Conservation (phyloP, 2,797 vertebrate species). For the Emys orbicularis region DNA sequence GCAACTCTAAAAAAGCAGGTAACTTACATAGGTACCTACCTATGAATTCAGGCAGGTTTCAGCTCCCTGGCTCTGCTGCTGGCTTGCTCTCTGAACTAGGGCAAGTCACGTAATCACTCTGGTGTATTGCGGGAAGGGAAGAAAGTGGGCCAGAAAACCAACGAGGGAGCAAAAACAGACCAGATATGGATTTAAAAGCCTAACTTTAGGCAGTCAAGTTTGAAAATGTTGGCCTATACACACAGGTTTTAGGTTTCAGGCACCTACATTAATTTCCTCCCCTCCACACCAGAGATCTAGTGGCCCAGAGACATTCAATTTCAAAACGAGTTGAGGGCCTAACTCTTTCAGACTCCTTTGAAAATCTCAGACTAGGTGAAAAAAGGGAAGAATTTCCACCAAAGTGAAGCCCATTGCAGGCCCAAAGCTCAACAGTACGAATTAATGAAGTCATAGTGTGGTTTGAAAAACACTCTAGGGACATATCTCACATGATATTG, state of each 20-base stretch:
- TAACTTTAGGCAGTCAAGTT: neutral
- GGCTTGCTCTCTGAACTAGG: neutral
- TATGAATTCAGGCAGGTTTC: neutral
- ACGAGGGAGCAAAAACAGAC: neutral
- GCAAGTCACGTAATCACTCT: neutral
- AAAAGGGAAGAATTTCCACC: neutral
- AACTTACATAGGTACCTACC: neutral
- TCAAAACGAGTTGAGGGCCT: neutral
- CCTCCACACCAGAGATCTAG: neutral
- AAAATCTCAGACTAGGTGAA: neutral
- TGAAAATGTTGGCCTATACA: neutral
- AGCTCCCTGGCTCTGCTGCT: neutral
- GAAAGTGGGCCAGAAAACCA: neutral
- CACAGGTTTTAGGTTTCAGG: neutral
- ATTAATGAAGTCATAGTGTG: neutral
- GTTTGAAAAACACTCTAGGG: neutral
- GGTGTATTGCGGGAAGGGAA: neutral
- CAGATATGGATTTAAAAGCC: neutral
- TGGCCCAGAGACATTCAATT: neutral
- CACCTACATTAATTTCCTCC: neutral
- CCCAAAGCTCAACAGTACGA: neutral
- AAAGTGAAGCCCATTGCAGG: fast-evolving
- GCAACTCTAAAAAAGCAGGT: neutral
- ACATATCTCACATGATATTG: neutral
- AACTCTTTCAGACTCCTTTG: neutral